These are phyloP conservation scores for Orycteropus afer DNA, from an alignment of 2,113 vertebrate species.

Conservation along the genomic window DNA sequence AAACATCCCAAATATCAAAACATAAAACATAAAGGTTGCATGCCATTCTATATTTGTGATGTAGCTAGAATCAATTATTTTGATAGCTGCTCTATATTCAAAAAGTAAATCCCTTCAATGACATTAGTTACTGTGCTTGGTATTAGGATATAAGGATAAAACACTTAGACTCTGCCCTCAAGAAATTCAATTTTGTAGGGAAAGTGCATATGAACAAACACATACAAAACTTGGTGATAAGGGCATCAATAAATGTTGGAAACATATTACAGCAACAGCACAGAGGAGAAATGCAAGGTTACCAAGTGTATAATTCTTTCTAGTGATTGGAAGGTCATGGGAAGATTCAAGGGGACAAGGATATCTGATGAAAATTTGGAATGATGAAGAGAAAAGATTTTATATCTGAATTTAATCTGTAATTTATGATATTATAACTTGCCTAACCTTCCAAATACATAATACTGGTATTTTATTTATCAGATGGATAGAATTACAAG, in stretches of 20 bases:
- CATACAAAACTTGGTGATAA: background rate
- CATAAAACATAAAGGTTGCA: background rate
- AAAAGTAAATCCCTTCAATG: background rate
- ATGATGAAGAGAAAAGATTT: background rate
- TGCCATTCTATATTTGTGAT: background rate
- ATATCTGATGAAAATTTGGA: background rate
- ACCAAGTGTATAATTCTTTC: background rate
- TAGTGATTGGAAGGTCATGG: background rate
- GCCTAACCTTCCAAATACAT: background rate
- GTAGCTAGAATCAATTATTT: background rate
- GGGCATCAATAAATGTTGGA: constrained; percentile 1
- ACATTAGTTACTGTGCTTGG: background rate
- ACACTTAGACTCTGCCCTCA: background rate
- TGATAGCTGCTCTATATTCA: background rate
- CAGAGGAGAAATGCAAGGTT: background rate
- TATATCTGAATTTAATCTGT: background rate
- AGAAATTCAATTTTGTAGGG: background rate
- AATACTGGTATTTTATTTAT: constrained; percentile 51
- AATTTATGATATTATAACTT: background rate
- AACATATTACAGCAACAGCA: background rate
- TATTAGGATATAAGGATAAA: background rate
- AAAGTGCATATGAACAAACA: background rate
- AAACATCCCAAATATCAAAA: background rate
- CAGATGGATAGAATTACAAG: constrained; percentile 19
- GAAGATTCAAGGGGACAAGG: background rate